Base-by-base conservation (phyloP, 2,797 vertebrate genomes). In the Spinibarbus caldwelli region DNA sequence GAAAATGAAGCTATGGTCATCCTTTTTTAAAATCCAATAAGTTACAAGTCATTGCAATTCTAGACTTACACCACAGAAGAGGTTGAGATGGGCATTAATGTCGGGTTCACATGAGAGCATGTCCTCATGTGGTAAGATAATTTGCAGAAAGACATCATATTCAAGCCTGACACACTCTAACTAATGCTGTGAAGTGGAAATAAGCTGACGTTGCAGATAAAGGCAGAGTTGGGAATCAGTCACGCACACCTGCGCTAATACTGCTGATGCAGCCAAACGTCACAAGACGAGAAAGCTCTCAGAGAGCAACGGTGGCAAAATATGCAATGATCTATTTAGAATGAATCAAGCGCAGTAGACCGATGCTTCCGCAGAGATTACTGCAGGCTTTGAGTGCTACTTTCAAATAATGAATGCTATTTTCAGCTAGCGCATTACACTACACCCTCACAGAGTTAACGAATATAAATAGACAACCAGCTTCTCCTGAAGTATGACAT, bases 141-240 rank as follows among this genome's bases (percentile, higher is more conserved):
- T 87, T 67, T 84, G 29, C 89, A 92, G 88, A 78, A 31, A 88
- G 86, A 89, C 64, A 76, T 73, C 66, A 82, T 34, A 80, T 64
- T 86, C 78, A 78, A 85, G 91, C 84, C 81, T 88, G 73, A 77
- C 84, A 2, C 36, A 68, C 70, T 85, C 83, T 80, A 86, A 87
- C 88, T 26, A 89, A 77, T 71, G 89, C 91, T 83, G 88, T 88
- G 83, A 90, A 85, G 79, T 68, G 66, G 15, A 78, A 91, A 93
- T 6, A 11, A 88, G 93, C 92, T 93, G 94, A 94, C 86, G 86
- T 89, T 91, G 94, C 93, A 92, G 89, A 92, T 76, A 78, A 89
- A 88, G 87, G 83, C 82, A 87, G 82, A 73, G 86, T 90, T 91
- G 87, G 52, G 90, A 92, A 92, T 92, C 90, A 90, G 91, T 92